Conservation (phyloP, 2,113 vertebrate genomes). For the Pangasianodon gigas region DNA sequence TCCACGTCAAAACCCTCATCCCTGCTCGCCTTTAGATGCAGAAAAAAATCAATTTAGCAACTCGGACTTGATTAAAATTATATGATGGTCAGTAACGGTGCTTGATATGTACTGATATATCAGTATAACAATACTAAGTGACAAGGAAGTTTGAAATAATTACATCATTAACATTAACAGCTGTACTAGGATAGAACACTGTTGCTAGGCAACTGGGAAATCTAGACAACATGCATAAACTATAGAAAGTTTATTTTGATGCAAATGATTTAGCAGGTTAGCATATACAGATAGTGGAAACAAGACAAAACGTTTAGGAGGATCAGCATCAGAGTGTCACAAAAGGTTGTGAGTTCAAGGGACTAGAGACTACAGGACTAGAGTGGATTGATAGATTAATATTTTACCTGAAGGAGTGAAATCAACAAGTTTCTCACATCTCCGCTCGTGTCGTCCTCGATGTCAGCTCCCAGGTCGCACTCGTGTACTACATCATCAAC, state of each 20-base stretch:
- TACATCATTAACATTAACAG: neutral
- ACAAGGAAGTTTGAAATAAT: neutral
- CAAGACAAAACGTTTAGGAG: neutral
- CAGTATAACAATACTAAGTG: neutral
- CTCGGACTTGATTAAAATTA: neutral
- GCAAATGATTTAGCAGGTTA: neutral
- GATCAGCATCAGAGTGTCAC: neutral
- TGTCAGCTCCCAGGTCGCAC: slow-evolving; percentile 71
- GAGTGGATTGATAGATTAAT: neutral
- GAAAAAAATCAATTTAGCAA: neutral
- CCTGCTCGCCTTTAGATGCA: slow-evolving; percentile 65
- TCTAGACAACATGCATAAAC: neutral
- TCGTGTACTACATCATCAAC: slow-evolving; percentile 63
- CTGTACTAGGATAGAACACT: neutral
- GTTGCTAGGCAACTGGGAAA: neutral
- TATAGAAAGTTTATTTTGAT: neutral
- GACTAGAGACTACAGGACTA: too few species aligned
- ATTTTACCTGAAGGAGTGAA: slow-evolving; percentile 71
- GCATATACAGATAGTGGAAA: too few species aligned
- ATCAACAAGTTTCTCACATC: slow-evolving; percentile 74
- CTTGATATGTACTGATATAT: neutral
- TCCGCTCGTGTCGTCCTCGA: slow-evolving; percentile 77
- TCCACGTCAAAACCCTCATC: slow-evolving; percentile 77
- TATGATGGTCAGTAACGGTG: neutral
- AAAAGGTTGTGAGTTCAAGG: neutral